A percentile compares a stretch with the other conserved stretches of the same genome.
Evolutionary conservation across 1,140 invertebrate species (phyloP).

Genomic region (Pomacea maculata): DNA sequence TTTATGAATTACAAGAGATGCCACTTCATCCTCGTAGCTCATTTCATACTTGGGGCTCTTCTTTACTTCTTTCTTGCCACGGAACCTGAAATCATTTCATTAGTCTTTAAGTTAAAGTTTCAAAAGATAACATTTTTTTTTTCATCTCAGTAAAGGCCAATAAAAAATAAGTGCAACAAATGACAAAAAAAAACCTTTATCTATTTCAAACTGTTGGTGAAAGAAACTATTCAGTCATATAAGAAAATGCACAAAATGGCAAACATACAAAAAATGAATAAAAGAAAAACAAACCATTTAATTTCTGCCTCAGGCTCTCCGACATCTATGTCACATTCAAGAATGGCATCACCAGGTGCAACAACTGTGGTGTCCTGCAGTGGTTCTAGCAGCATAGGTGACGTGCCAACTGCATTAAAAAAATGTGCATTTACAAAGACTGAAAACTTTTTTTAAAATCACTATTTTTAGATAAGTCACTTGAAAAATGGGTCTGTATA

Average conservation of each 20-base stretch:
- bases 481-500: no score
- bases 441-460: neutral
- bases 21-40: slow-evolving; percentile 59
- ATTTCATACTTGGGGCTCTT: slow-evolving; percentile 62
- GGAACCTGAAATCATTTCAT: slow-evolving; percentile 44
- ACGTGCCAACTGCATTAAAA: slow-evolving; percentile 53
- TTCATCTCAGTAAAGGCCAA: no score
- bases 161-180: no score
- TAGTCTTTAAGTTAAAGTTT: neutral
- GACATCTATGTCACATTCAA: slow-evolving; percentile 60
- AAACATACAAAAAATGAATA: neutral
- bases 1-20: slow-evolving; percentile 59
- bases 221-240: neutral
- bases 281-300: slow-evolving; percentile 49
- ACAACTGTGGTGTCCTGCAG: slow-evolving; percentile 54
- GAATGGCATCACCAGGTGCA: slow-evolving; percentile 56
- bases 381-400: slow-evolving; percentile 57
- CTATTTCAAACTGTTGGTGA: neutral
- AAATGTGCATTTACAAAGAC: neutral
- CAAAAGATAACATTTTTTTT: no score
- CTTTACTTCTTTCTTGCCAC: slow-evolving; percentile 58
- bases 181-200: no score
- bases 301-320: slow-evolving; percentile 62
- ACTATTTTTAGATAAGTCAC: no score
- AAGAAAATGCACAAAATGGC: neutral